Conservation (phyloP, 2,888 invertebrate species). For the Noctua comes region DNA sequence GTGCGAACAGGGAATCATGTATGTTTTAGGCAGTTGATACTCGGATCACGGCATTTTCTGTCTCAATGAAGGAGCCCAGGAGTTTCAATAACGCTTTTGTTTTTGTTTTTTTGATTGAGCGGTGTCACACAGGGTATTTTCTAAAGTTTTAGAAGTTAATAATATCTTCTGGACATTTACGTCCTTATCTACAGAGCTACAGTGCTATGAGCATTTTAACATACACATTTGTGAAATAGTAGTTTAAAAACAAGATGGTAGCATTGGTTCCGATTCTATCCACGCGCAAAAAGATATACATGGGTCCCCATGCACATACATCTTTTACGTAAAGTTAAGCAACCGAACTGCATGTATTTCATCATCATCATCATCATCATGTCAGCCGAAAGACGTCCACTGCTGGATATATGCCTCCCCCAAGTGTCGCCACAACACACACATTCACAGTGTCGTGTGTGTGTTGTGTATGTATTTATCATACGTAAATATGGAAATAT, state of each 20-base stretch:
- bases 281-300: background rate
- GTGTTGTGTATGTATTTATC: no score
- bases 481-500: no score
- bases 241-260: background rate
- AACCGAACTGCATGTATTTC: no score
- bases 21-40: conserved; percentile 76
- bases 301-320: no score
- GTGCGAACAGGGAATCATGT: conserved; percentile 79
- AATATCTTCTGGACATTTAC: fast-evolving
- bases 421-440: no score
- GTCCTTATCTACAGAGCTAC: no score
- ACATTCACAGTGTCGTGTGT: no score
- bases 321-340: no score
- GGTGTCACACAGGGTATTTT: background rate
- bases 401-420: no score
- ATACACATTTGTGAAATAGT: background rate
- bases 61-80: conserved; percentile 58
- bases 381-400: no score
- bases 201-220: background rate
- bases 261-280: background rate
- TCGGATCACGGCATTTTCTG: conserved; percentile 71
- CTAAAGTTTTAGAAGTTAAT: no score
- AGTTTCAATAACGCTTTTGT: conserved; percentile 60
- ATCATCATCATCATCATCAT: no score
- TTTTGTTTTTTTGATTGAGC: conserved; percentile 20